These are phyloP conservation scores for Gopherus flavomarginatus DNA, from an alignment of 2,113 vertebrate species.

Conservation along the genomic window DNA sequence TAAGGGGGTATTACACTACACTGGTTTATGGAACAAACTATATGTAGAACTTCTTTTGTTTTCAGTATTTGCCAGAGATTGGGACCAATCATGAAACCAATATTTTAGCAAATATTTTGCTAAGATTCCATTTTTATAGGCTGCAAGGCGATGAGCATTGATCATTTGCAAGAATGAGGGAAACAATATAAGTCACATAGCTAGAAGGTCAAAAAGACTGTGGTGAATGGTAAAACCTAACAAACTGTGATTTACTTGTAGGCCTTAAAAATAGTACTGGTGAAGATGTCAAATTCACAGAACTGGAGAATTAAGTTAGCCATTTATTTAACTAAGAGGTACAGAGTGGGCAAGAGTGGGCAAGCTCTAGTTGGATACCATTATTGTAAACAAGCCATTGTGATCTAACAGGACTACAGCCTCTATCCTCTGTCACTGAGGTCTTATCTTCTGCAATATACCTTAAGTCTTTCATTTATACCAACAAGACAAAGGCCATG, in stretches of 20 bases:
- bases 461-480: rapidly evolving
- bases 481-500: rapidly evolving
- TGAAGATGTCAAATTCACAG: conserved; percentile 20
- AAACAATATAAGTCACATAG: neutral
- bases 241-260: neutral
- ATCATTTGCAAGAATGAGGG: conserved; percentile 42
- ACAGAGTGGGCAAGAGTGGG: neutral
- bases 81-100: neutral
- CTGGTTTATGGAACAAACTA: neutral
- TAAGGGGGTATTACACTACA: neutral
- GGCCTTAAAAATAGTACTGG: neutral
- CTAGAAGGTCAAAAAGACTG: neutral
- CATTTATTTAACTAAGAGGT: neutral
- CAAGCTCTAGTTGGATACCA: neutral
- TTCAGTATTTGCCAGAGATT: neutral
- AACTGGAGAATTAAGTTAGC: neutral
- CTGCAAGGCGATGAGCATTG: conserved; percentile 34
- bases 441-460: neutral
- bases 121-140: neutral
- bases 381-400: neutral
- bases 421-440: no score
- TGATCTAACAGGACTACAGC: neutral
- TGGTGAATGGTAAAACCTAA: conserved; percentile 23
- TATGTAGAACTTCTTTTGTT: neutral
- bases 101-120: neutral